These are phyloP conservation scores for Drosophila prostipennis DNA, from an alignment of 2,888 invertebrate genomes.

Conservation along the genomic window DNA sequence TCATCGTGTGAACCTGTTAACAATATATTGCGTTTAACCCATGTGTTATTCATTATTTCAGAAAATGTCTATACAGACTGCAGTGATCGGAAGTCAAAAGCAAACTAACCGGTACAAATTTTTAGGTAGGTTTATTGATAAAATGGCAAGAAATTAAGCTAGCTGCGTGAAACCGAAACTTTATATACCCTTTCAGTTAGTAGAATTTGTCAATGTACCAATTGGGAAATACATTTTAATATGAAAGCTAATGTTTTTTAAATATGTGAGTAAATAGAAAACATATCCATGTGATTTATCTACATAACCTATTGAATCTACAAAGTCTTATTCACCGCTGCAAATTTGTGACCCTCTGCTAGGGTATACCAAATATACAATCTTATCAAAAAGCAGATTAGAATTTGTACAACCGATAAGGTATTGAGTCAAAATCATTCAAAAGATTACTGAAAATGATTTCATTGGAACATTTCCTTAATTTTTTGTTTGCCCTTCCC, in stretches of 20 bases:
- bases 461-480: neutral
- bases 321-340: too few species aligned
- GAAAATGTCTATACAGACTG: neutral
- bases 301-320: too few species aligned
- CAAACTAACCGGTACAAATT: neutral
- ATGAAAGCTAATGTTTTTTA: too few species aligned
- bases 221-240: too few species aligned
- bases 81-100: neutral
- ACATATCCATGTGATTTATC: too few species aligned
- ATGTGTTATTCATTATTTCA: neutral
- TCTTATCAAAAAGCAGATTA: conserved; percentile 6
- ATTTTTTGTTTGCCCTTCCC: neutral
- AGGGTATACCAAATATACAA: neutral
- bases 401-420: neutral
- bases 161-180: neutral
- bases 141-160: neutral
- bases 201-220: too few species aligned
- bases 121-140: neutral
- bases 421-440: neutral
- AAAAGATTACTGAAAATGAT: neutral
- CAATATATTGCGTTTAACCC: neutral
- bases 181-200: neutral
- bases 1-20: neutral
- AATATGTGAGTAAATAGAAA: too few species aligned
- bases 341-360: neutral